Evolutionary conservation across 1,140 invertebrate species (phyloP).

Genomic region (Mamestra configurata): DNA sequence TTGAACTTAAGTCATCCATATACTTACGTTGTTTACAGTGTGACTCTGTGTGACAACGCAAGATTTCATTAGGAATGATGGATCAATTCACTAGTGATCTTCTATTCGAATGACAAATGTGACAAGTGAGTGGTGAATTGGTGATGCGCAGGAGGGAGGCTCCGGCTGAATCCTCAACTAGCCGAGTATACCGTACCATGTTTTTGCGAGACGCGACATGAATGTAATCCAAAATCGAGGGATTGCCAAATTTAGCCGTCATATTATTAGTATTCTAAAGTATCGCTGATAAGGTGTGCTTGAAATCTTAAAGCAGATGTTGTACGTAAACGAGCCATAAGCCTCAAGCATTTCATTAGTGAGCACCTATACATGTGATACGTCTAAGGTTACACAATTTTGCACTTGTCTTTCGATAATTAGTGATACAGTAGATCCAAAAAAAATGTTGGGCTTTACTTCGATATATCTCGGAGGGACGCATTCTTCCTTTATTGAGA

Average conservation of each 20-base stretch:
- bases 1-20: background rate
- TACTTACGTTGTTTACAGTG: too few relatives aligned
- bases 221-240: conserved; percentile 55
- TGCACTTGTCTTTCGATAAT: too few relatives aligned
- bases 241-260: conserved; percentile 29
- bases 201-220: conserved; percentile 57
- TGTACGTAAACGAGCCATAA: conserved; percentile 15
- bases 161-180: conserved; percentile 61
- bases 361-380: background rate
- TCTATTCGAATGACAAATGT: conserved; percentile 62
- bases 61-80: conserved; percentile 51
- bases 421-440: too few relatives aligned
- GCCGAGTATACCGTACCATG: conserved; percentile 3
- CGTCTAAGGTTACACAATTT: too few relatives aligned
- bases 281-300: conserved; percentile 29
- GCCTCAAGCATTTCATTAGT: conserved; percentile 16
- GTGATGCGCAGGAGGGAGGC: conserved; percentile 53
- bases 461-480: too few relatives aligned
- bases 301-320: conserved; percentile 38
- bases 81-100: conserved; percentile 53
- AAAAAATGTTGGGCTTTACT: too few relatives aligned
- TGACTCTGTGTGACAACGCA: too few relatives aligned
- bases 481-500: too few relatives aligned
- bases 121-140: conserved; percentile 54
- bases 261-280: conserved; percentile 44